phyloP scores from a whole-genome alignment of 2,113 vertebrate genomes.

The Tangachromis dhanisi region DNA sequence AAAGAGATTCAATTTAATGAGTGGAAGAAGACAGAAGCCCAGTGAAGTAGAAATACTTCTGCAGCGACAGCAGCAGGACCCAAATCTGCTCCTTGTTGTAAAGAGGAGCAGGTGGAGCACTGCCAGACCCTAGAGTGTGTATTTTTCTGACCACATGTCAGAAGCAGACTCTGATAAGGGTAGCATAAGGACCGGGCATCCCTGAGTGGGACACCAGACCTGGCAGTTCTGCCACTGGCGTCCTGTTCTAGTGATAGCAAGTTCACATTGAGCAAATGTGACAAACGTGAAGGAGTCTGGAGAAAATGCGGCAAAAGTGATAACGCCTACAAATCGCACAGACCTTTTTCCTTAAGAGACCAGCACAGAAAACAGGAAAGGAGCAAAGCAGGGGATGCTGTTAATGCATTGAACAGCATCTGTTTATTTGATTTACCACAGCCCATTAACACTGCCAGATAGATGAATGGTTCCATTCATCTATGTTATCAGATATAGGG shows the following conservation, averaged over 20 bases:
- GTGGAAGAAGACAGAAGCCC: not conserved
- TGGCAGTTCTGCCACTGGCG: not conserved
- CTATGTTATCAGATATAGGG: not conserved
- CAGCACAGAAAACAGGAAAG: not conserved
- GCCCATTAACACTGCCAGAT: not conserved
- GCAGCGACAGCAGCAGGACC: not conserved
- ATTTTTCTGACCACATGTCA: not conserved
- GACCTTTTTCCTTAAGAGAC: not conserved
- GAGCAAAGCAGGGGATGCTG: not conserved
- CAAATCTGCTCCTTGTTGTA: not conserved
- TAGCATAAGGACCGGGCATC: not conserved
- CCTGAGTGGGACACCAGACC: not conserved
- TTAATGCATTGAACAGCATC: not conserved
- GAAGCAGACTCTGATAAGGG: not conserved
- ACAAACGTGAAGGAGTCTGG: not conserved
- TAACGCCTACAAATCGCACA: not conserved
- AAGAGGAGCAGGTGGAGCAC: not conserved
- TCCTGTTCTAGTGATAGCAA: not conserved
- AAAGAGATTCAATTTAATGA: not conserved
- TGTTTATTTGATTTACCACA: not conserved
- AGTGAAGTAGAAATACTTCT: slow-evolving; percentile 13
- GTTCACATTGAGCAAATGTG: not conserved
- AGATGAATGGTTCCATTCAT: not conserved
- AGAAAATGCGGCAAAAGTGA: not conserved
- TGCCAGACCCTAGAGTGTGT: not conserved